phyloP scores from a whole-genome alignment of 2,113 vertebrate genomes.

The Danionella cerebrum region DNA sequence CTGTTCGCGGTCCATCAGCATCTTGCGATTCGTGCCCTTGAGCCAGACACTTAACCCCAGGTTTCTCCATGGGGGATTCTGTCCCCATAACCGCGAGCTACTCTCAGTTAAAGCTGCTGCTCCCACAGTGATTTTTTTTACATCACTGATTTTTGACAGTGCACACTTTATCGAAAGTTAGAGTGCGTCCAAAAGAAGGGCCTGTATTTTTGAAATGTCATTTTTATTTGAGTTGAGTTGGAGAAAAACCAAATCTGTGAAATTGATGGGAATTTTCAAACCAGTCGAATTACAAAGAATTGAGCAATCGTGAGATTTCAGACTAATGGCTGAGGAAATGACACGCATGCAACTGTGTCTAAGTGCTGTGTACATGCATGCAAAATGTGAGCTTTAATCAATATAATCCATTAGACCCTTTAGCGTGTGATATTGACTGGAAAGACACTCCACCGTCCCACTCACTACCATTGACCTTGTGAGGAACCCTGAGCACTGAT shows the following conservation, averaged over 20 bases:
- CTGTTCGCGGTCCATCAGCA: not conserved
- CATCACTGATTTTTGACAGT: too few relatives aligned
- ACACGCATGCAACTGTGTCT: not conserved
- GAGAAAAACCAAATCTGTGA: too few relatives aligned
- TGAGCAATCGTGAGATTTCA: too few relatives aligned
- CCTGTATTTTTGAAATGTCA: too few relatives aligned
- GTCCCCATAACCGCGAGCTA: not conserved
- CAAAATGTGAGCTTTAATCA: not conserved
- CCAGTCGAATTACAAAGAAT: too few relatives aligned
- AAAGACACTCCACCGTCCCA: not conserved
- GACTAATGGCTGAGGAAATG: not conserved
- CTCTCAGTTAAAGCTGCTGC: not conserved
- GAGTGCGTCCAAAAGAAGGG: too few relatives aligned
- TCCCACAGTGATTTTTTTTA: not conserved
- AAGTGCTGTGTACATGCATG: not conserved
- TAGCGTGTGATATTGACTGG: not conserved
- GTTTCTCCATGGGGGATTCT: not conserved
- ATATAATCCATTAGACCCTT: conserved; percentile 10
- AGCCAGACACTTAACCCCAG: not conserved
- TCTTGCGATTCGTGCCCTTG: too few relatives aligned
- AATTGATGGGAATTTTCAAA: too few relatives aligned
- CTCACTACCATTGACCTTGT: not conserved
- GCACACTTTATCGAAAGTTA: too few relatives aligned
- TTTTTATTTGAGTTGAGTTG: too few relatives aligned
- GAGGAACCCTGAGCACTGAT: not conserved